These are phyloP conservation scores for Xanthorhoe spadicearia DNA, from an alignment of 2,888 invertebrate genomes.

Conservation along the genomic window DNA sequence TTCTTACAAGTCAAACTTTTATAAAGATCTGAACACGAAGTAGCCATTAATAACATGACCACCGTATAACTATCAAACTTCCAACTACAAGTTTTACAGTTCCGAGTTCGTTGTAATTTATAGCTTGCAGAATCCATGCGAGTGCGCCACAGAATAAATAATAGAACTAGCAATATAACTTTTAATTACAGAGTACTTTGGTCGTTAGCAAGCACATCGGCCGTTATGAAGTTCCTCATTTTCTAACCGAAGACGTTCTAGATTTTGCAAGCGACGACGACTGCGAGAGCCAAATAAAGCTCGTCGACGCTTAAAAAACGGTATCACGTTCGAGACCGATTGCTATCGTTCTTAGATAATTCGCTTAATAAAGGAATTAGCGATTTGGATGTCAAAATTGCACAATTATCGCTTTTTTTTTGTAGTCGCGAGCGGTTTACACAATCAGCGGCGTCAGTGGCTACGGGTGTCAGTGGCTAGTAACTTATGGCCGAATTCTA, in stretches of 20 bases:
- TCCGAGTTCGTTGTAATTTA: slow-evolving; percentile 16
- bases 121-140: slow-evolving; percentile 1
- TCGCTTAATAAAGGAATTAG: too few species aligned
- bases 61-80: slow-evolving; percentile 24
- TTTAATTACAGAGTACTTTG: background rate
- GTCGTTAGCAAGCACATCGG: background rate
- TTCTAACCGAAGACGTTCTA: background rate
- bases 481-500: too few species aligned
- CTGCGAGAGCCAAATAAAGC: too few species aligned
- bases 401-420: too few species aligned
- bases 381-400: too few species aligned
- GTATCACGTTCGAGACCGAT: too few species aligned
- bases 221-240: background rate
- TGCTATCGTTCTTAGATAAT: too few species aligned
- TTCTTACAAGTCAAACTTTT: slow-evolving; percentile 1
- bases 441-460: too few species aligned
- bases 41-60: slow-evolving; percentile 19
- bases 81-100: slow-evolving; percentile 14
- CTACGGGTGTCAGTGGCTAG: too few species aligned
- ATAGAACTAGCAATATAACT: background rate
- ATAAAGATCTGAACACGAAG: slow-evolving; percentile 16
- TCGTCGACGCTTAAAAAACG: too few species aligned
- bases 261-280: too few species aligned
- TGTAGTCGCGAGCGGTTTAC: too few species aligned
- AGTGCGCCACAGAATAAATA: background rate